A percentile compares a stretch with the other conserved stretches of the same genome.
These are phyloP conservation scores for Pterostichus madidus DNA, from an alignment of 2,888 invertebrate species.

Conservation along the genomic window DNA sequence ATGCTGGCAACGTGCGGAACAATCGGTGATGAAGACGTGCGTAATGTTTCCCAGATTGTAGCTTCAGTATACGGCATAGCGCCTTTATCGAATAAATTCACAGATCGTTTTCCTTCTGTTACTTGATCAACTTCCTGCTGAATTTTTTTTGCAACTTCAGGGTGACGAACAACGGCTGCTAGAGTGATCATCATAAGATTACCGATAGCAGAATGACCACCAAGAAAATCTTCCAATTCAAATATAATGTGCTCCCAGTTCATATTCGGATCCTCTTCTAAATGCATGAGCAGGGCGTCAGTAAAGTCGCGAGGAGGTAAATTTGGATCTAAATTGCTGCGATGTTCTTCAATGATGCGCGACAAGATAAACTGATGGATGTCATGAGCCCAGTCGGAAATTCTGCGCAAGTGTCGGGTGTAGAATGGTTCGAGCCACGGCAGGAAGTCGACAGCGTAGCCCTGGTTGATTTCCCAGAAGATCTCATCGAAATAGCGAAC, in stretches of 20 bases:
- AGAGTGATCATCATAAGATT: constrained; percentile 89
- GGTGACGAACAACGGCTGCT: constrained; percentile 84
- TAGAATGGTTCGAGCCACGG: constrained; percentile 90
- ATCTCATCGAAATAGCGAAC: constrained; percentile 89
- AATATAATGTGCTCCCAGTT: constrained; percentile 89
- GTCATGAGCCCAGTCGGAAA: constrained; percentile 84
- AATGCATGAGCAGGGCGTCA: constrained; percentile 86
- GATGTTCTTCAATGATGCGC: constrained; percentile 83
- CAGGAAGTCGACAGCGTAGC: constrained; percentile 91
- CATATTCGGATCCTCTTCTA: constrained; percentile 83
- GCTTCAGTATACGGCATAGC: constrained; percentile 90
- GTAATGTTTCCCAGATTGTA: constrained; percentile 87
- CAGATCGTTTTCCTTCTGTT: constrained; percentile 80
- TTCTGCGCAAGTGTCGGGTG: constrained; percentile 82
- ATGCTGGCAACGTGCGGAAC: constrained; percentile 93
- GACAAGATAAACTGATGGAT: constrained; percentile 87
- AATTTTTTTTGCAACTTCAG: constrained; percentile 83
- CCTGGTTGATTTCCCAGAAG: constrained; percentile 95
- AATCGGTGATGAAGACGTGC: constrained; percentile 91
- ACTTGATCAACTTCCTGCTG: constrained; percentile 84
- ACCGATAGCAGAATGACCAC: constrained; percentile 93
- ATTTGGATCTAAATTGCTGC: constrained; percentile 80
- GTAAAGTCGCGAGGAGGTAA: constrained; percentile 87
- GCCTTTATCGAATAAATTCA: constrained; percentile 84
- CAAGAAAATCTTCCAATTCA: constrained; percentile 92